A percentile compares a stretch with the other conserved stretches of the same genome.
Evolutionary conservation across 2,797 vertebrate species (phyloP).

Genomic region (Micrastur ruficollis): DNA sequence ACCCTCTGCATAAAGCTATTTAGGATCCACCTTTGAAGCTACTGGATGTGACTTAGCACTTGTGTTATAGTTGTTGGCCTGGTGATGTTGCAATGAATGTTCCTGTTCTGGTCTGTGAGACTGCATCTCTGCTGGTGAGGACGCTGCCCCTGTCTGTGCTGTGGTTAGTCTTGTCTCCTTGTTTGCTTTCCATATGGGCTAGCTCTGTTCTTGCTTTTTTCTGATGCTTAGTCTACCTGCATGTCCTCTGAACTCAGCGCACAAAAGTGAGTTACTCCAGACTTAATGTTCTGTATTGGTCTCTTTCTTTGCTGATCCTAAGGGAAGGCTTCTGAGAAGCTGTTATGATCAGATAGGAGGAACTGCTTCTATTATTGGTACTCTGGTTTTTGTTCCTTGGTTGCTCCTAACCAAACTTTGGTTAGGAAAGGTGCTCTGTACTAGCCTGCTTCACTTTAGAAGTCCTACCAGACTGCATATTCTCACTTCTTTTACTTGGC

Average conservation of each 20-base stretch:
- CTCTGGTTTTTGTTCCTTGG: neutral
- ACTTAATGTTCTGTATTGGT: neutral
- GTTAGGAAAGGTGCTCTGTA: neutral
- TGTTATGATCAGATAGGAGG: neutral
- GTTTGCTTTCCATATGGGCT: accelerated
- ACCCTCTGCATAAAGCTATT: neutral
- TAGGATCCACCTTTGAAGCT: neutral
- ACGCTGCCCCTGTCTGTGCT: accelerated
- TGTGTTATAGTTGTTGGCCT: accelerated
- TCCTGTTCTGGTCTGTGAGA: accelerated
- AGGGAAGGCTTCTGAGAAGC: neutral
- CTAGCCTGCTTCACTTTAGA: neutral
- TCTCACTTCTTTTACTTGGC: neutral
- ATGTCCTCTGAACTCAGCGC: accelerated
- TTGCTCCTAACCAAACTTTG: neutral
- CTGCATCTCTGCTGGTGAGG: accelerated
- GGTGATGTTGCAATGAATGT: accelerated
- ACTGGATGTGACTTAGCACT: accelerated
- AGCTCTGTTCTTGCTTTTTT: neutral
- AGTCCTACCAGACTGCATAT: accelerated
- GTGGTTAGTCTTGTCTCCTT: neutral
- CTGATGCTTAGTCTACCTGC: accelerated
- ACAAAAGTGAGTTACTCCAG: accelerated
- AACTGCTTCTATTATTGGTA: accelerated
- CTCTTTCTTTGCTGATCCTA: neutral